Evolutionary conservation across 1,140 invertebrate genomes (phyloP).

Genomic region (Calephelis virginiensis): DNA sequence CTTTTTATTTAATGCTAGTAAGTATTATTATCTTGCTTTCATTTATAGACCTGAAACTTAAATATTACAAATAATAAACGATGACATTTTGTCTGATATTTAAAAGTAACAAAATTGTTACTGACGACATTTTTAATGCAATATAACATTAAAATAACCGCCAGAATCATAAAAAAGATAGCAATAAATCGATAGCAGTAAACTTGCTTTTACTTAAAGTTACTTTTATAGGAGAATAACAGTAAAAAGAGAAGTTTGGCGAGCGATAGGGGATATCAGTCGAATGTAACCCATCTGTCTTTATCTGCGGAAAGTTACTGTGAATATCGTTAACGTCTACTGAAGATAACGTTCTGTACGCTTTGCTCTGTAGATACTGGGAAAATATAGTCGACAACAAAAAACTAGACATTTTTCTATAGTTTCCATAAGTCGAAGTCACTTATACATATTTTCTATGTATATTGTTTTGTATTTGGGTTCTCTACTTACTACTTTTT

Average conservation of each 20-base stretch:
- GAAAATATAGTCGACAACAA: background rate
- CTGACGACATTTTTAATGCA: background rate
- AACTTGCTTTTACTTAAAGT: conserved; percentile 72
- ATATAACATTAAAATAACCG: conserved; percentile 32
- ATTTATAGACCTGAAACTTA: too few species aligned
- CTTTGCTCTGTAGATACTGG: background rate
- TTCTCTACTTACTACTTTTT: too few species aligned
- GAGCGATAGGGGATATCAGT: conserved; percentile 57
- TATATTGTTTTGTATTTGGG: too few species aligned
- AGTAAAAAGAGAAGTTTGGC: conserved; percentile 63
- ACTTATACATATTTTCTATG: too few species aligned
- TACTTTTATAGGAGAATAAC: conserved; percentile 69
- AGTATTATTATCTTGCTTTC: too few species aligned
- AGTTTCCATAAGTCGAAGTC: too few species aligned
- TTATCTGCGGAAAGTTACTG: conserved; percentile 39
- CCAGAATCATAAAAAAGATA: conserved; percentile 49
- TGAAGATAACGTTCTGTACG: background rate
- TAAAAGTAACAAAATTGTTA: background rate
- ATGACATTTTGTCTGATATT: background rate
- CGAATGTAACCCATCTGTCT: conserved; percentile 49
- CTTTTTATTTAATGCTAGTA: too few species aligned
- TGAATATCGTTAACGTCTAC: conserved; percentile 16
- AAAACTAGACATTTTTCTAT: too few species aligned
- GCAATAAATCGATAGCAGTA: conserved; percentile 63
- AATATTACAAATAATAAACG: background rate